Evolutionary conservation across 2,888 invertebrate genomes (phyloP), one percentile per base, ranked within the genome.

Genomic region (Cyclophora punctaria): DNA sequence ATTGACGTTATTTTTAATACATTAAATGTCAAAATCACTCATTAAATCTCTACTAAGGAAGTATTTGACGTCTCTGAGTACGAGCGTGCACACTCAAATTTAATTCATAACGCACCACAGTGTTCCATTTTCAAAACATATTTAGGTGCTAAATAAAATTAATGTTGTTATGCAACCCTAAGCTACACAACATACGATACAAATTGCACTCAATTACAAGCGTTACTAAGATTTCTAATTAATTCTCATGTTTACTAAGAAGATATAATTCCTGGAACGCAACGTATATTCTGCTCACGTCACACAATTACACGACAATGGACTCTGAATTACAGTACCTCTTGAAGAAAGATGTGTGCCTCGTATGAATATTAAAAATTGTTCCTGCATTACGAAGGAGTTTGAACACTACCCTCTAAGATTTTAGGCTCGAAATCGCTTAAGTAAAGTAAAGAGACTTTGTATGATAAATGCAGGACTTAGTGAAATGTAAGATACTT

Each of bases 261-360:
- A 48, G 73, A 75, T 71, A 71, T 72, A 73, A 75, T 74, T 72
- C 65, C 57, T 59, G 53, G 51, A 53, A 57, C 55, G 55, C 52
- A 20, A 46, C n/a, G 49, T 37, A 58, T 52, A 75, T 76, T 69
- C 73, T 34, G 56, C 63, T 62, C 76, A 77, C 77, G 75, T 76
- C 75, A 75, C 71, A 71, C 72, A 78, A 78, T 79, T 79, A 78
- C 69, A 71, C 71, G 68, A 76, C 76, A 77, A 78, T 72, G 67
- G 72, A 71, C 66, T 73, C 67, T 67, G 74, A 78, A 73, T 78
- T 72, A 75, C 70, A 64, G 62, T 64, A 57, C 63, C 63, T 59
- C 62, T 67, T 5, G 37, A 37, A 4, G 37, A 70, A 72, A 74
- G 74, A 77, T 75, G 69, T 73, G 71, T 67, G 69, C 63, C 52